Percentiles rank a stretch among this genome's conserved stretches.
phyloP scores from a whole-genome alignment of 2,113 vertebrate genomes.

The Turnix velox region DNA sequence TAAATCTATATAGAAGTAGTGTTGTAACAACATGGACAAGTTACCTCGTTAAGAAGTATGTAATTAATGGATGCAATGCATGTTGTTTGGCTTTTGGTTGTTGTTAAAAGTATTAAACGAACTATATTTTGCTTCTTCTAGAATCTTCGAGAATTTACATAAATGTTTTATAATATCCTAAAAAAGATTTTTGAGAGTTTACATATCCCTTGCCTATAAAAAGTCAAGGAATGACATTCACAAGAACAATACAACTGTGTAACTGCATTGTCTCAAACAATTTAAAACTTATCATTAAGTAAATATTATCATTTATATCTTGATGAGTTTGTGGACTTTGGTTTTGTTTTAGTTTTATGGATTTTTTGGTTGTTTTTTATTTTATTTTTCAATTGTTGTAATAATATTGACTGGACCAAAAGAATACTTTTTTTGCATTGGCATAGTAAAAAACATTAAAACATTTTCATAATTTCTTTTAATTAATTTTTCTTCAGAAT shows the following conservation, averaged over 20 bases:
- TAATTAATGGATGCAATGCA: neutral
- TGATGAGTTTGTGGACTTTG: neutral
- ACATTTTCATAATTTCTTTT: neutral
- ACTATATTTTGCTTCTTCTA: neutral
- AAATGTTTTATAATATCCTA: neutral
- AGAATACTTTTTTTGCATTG: neutral
- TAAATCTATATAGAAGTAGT: constrained; percentile 17
- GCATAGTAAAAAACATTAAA: neutral
- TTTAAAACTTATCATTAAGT: neutral
- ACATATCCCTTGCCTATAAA: neutral
- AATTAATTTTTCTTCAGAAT: neutral
- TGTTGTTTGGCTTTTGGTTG: neutral
- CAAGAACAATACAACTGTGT: neutral
- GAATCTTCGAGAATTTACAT: neutral
- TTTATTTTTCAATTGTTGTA: neutral
- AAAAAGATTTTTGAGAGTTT: neutral
- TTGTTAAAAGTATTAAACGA: neutral
- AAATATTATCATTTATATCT: constrained; percentile 14
- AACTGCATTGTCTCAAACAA: neutral
- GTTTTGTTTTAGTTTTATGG: neutral
- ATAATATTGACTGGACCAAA: neutral
- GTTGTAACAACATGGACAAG: neutral
- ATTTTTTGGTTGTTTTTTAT: neutral
- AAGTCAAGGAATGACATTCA: neutral
- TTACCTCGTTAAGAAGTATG: neutral